A percentile compares a stretch with the other conserved stretches of the same genome.
These are phyloP conservation scores for Cranoglanis bouderius DNA, from an alignment of 2,113 vertebrate genomes.

Conservation along the genomic window DNA sequence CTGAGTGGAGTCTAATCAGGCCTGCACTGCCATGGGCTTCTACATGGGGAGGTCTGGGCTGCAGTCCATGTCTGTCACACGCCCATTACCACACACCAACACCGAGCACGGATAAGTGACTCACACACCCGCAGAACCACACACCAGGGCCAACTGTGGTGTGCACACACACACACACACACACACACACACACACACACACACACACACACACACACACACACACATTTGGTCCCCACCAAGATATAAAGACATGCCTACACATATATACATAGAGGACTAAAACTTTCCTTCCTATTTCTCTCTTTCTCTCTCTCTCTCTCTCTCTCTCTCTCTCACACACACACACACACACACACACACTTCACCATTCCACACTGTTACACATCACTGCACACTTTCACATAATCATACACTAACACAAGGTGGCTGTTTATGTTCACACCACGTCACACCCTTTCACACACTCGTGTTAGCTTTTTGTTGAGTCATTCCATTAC, in stretches of 20 bases:
- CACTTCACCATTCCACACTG: not conserved
- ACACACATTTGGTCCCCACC: not conserved
- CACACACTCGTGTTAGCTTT: constrained; percentile 18
- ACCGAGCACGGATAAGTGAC: constrained; percentile 6
- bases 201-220: not conserved
- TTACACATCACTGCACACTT: constrained; percentile 32
- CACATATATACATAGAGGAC: not conserved
- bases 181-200: constrained; percentile 1
- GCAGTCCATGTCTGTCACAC: constrained; percentile 51
- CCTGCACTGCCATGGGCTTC: constrained; percentile 31
- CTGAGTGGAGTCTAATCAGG: constrained; percentile 48
- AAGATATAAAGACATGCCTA: not conserved
- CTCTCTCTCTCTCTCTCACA: not conserved
- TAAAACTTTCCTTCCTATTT: not conserved
- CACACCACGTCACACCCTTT: constrained; percentile 27
- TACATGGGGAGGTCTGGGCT: constrained; percentile 54
- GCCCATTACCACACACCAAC: constrained; percentile 39
- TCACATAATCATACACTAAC: constrained; percentile 31
- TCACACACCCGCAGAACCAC: constrained; percentile 16
- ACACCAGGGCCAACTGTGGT: constrained; percentile 21
- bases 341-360: not conserved
- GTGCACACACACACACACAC: constrained; percentile 5
- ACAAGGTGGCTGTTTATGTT: constrained; percentile 37
- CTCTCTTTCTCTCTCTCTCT: too few species aligned
- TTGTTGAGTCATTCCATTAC: constrained; percentile 38